Evolutionary conservation across 2,797 vertebrate species (phyloP), one percentile per base, ranked within the genome.

Genomic region (Sebastolobus alascanus): DNA sequence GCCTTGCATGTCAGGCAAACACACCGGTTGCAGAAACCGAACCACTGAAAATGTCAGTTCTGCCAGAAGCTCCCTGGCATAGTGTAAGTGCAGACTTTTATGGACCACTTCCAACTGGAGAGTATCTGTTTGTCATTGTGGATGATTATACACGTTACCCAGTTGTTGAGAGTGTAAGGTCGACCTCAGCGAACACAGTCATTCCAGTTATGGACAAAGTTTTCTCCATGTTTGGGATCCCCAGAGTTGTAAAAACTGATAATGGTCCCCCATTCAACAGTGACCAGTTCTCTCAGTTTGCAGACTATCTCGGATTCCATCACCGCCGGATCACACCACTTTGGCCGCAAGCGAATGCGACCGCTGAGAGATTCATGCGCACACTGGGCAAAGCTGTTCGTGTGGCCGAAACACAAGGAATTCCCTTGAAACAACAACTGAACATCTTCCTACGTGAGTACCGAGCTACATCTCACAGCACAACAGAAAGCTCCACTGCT

Each of bases 81-180:
- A 59, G 10, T 8, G 12, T 80, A 0, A 79, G 77, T 64, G 79
- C 59, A 40, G 82, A 86, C 25, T 81, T 90, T 18, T 87, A 68
- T 77, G 61, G 78, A 13, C 82, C 90, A 33, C 61, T 80, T 6
- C 82, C 67, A 2, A 35, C 75, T 25, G 60, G 76, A 18, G 87
- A 86, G 5, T 85, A 78, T 5, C 5, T 85, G 7, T 8, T 85
- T 0, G 77, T 84, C 5, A 69, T 85, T 2, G 46, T 77, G 0
- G 86, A 87, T 46, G 46, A 87, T 0, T 89, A 79, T 38, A 56
- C 68, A 5, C 1, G 38, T 1, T 86, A 83, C 14, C 85, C 77
- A n/a, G 59, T 35, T 33, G 18, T 33, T 22, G 54, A 55, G 52
- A 14, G 12, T 14, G 12, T 55, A 25, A 3, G 4, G 25, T 58